These are phyloP conservation scores for Odontamblyopus rebecca DNA, from an alignment of 2,797 vertebrate genomes.

Conservation along the genomic window DNA sequence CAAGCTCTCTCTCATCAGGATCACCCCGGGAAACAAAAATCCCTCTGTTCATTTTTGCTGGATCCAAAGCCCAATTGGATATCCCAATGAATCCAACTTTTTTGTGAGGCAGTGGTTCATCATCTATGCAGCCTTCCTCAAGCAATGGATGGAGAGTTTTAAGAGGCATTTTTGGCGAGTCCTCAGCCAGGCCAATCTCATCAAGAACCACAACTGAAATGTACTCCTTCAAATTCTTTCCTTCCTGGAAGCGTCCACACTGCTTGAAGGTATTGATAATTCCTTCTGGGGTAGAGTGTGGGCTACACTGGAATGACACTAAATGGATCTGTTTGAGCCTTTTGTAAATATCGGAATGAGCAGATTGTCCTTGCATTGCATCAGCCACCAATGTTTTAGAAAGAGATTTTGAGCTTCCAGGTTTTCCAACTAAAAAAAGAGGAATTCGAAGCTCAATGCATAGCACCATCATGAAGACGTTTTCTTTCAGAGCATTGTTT, in stretches of 20 bases:
- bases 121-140: conserved; percentile 96
- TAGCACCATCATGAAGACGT: conserved; percentile 98
- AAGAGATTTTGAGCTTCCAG: conserved; percentile 96
- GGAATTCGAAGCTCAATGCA: conserved; percentile 95
- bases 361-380: conserved; percentile 93
- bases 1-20: conserved; percentile 84
- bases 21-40: conserved; percentile 93
- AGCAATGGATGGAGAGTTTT: conserved; percentile 94
- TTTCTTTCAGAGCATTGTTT: conserved; percentile 93
- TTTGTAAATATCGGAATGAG: conserved; percentile 87
- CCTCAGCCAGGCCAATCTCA: conserved; percentile 95
- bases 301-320: conserved; percentile 97
- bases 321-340: conserved; percentile 91
- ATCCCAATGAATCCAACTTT: conserved; percentile 97
- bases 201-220: conserved; percentile 95
- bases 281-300: conserved; percentile 94
- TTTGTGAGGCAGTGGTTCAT: conserved; percentile 88
- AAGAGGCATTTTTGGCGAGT: conserved; percentile 95
- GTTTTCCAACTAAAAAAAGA: conserved; percentile 95
- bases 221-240: conserved; percentile 89
- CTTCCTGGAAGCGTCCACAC: conserved; percentile 94
- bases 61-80: conserved; percentile 98
- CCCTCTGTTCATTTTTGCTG: conserved; percentile 98
- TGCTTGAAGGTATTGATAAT: conserved; percentile 96
- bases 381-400: conserved; percentile 95